phyloP scores from a whole-genome alignment of 2,888 invertebrate species.

The Galerucella pusilla region DNA sequence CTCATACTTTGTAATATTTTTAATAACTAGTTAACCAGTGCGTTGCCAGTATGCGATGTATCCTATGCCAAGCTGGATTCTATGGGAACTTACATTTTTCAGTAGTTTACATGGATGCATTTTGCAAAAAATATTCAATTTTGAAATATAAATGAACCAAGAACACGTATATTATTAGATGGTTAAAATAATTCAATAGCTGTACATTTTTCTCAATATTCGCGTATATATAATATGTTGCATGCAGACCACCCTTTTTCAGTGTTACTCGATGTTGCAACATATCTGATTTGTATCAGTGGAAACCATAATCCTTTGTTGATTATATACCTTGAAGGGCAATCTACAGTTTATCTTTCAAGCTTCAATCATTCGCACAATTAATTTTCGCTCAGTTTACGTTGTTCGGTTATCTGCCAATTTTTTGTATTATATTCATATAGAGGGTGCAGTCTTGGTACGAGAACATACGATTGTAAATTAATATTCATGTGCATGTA shows the following conservation, averaged over 20 bases:
- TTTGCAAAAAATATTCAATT: background rate
- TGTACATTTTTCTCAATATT: slow-evolving; percentile 1
- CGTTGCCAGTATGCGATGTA: background rate
- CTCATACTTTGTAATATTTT: background rate
- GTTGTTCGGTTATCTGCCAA: too few relatives aligned
- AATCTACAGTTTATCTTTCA: background rate
- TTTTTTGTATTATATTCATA: too few relatives aligned
- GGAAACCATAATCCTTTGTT: background rate
- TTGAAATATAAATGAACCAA: slow-evolving; percentile 4
- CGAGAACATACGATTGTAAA: too few relatives aligned
- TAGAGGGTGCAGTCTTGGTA: too few relatives aligned
- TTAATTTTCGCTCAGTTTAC: background rate
- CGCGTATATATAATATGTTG: background rate
- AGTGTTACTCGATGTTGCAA: background rate
- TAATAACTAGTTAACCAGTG: background rate
- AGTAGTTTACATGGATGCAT: background rate
- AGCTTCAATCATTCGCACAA: background rate
- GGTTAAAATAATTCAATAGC: slow-evolving; percentile 1
- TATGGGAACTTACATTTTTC: background rate
- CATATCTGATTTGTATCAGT: background rate
- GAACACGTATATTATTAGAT: background rate
- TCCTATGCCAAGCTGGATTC: background rate
- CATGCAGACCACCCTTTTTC: background rate
- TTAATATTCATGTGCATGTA: too few relatives aligned
- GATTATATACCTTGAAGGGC: background rate